A percentile compares a stretch with the other conserved stretches of the same genome.
Conservation (phyloP, 2,113 vertebrate species). For the Eidolon helvum region DNA sequence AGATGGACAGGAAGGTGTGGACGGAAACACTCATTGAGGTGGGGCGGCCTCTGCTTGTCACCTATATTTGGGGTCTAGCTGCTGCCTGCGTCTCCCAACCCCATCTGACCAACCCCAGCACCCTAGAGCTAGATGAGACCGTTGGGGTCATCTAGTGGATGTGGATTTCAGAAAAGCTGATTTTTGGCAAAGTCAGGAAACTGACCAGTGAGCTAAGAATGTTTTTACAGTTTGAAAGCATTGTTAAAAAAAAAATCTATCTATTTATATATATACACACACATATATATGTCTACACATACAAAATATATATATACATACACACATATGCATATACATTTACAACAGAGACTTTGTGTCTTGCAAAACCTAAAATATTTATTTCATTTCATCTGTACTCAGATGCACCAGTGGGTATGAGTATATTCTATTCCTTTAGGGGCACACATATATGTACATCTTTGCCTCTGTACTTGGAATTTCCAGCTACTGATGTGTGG, state of each 20-base stretch:
- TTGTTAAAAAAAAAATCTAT: background rate
- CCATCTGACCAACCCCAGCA: too few species aligned
- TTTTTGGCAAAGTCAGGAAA: constrained; percentile 42
- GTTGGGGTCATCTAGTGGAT: background rate
- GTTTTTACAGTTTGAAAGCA: constrained; percentile 42
- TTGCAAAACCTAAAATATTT: constrained; percentile 2
- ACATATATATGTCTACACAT: too few species aligned
- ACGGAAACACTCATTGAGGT: constrained; percentile 95
- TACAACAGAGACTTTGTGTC: background rate
- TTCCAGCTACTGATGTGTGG: background rate
- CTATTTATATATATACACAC: background rate
- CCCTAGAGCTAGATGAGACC: background rate
- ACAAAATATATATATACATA: too few species aligned
- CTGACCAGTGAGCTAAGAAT: constrained; percentile 33
- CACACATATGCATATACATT: too few species aligned
- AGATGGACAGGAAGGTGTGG: constrained; percentile 98
- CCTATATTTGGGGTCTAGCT: background rate
- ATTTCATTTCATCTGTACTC: background rate
- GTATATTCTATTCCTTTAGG: background rate
- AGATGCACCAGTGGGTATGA: background rate
- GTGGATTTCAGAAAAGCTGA: constrained; percentile 13
- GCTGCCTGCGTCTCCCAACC: background rate
- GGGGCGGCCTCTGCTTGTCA: background rate
- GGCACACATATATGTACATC: accelerated
- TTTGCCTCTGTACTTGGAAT: background rate